Base-by-base conservation (phyloP, 2,888 invertebrate species). In the Platycnemis pennipes region DNA sequence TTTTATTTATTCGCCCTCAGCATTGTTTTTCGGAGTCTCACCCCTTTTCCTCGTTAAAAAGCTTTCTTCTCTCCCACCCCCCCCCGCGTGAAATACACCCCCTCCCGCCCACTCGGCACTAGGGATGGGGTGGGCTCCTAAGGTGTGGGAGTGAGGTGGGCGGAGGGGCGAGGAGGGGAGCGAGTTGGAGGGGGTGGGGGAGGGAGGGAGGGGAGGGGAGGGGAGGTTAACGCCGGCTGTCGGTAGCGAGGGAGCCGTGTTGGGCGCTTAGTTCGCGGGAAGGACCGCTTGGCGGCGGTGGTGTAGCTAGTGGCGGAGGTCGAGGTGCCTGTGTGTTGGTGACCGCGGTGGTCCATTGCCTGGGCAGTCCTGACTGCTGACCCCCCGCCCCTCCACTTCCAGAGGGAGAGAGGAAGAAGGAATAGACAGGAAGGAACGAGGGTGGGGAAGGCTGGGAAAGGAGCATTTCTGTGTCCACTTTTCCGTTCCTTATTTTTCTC, bases 231-330 rank as follows among this genome's bases (percentile, higher is more conserved):
- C 77, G 85, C 44, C 49, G 94, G 44, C 69, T 42, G 53, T 46
- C 31, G 31, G 86, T 53, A 42, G 69, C 91, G 77, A 88, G 63
- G 22, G 26, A 56, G 56, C 44, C 63, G 56, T 49, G 87, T 16
- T 69, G 63, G 91, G 69, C 56, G 91, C 13, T 91, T 91, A 91
- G 91, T 91, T 91, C 91, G 63, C 63, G 91, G 91, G 91, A 91
- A 44, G 91, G 91, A 91, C 91, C 91, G 91, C 91, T 91, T 91
- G 91, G 91, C 91, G 44, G 91, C 91, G 91, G 94, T 94, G 63
- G 87, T 94, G 94, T 94, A 88, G 94, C 94, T 56, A 86, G 46
- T 56, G 69, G 37, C 22, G 89, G 16, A n/a, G 37, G 56, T 45
- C 5, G 85, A 22, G 26, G 19, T 1, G 31, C 16, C 46, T 37